Base-by-base conservation (phyloP, 37 sponge, comb jelly and placozoan genomes). In the Petrosia ficiformis region DNA sequence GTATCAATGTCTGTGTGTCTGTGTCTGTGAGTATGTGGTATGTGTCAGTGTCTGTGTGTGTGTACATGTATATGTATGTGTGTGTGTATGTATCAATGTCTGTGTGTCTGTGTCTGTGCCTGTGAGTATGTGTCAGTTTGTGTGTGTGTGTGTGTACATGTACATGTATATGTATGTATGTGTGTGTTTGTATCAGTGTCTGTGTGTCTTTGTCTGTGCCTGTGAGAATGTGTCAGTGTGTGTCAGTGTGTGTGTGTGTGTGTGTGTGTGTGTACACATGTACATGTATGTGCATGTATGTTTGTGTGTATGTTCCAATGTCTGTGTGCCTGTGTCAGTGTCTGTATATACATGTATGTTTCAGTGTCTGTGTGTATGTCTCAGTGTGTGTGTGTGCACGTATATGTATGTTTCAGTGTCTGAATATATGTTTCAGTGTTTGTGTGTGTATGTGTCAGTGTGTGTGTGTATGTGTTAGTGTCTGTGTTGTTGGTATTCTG, bases 211-310 rank as follows among this genome's bases (percentile, higher is more conserved):
- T 1, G 37, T n/a, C 19, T 32, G 60, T 29, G 74, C 34, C 58
- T 57, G 74, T 28, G 73, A 28, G 56, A 44, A 34, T 26, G 19
- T 26, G 52, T 26, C 70, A 68, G 79, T 68, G 70, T 78, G 63
- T 80, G 80, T 70, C 61, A 52, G 71, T 32, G 71, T 70, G 80
- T 80, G 80, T 80, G 72, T 80, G 80, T 80, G 72, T 58, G 54
- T n/a, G n/a, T n/a, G 71, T 57, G 72, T 39, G 72, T 60, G 72
- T 58, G 44, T 70, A 72, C 61, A 72, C 42, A 63, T 71, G 72
- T 71, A 43, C 31, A 48, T 80, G 72, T 80, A 64, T 70, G 71
- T 70, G 71, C n/a, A 61, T 38, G 72, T 58, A 64, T 71, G 72
- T 80, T 71, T 71, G 72, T 58, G 64, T 80, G 80, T 71, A 74